These are phyloP conservation scores for Sardina pilchardus DNA, from an alignment of 2,113 vertebrate species.

Conservation along the genomic window DNA sequence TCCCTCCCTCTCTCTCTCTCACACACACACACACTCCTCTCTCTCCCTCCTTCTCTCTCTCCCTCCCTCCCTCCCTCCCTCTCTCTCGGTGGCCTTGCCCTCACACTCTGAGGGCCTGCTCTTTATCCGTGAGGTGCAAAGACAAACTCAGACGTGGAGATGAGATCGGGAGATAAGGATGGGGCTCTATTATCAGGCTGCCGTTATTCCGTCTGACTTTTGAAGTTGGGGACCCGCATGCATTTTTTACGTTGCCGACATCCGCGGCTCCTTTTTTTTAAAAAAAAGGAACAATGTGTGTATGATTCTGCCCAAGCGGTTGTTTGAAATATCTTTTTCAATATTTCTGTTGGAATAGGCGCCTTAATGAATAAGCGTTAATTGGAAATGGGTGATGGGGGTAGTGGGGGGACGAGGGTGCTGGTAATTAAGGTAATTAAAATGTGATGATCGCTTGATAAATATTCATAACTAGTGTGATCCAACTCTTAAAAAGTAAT, in stretches of 20 bases:
- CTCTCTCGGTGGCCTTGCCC: background rate
- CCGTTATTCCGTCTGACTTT: background rate
- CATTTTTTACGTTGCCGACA: no score
- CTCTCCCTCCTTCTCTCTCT: no score
- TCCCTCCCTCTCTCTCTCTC: no score
- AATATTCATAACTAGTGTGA: slow-evolving; percentile 6
- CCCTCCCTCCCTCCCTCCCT: no score
- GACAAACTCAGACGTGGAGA: background rate
- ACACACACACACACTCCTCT: no score
- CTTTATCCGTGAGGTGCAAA: background rate
- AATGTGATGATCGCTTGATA: slow-evolving; percentile 5
- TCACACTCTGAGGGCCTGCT: background rate
- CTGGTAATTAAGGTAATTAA: background rate
- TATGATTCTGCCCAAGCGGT: background rate
- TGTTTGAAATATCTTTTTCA: slow-evolving; percentile 10
- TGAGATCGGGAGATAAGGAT: background rate
- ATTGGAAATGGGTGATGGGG: background rate
- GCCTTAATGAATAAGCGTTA: background rate
- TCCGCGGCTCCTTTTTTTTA: background rate
- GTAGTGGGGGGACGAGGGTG: background rate
- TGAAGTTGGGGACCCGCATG: background rate
- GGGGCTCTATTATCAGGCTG: background rate
- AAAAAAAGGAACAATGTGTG: background rate
- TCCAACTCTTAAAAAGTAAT: background rate
- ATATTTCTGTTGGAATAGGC: background rate